Base-by-base conservation (phyloP, 30 jellyfish, hydroid and myxozoan species). In the Pelagia noctiluca region DNA sequence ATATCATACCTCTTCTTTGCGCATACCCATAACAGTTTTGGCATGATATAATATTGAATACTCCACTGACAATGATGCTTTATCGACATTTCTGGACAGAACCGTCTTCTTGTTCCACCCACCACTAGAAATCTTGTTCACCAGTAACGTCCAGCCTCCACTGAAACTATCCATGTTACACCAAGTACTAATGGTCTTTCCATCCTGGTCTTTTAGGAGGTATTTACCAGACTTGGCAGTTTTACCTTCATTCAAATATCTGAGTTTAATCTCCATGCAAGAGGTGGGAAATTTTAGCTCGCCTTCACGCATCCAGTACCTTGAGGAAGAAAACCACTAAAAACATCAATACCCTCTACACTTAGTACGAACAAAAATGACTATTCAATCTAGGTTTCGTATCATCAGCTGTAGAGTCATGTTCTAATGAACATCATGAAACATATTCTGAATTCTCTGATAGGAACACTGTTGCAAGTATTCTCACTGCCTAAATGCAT, bases 241-340 rank as follows among this genome's bases (percentile, higher is more conserved):
- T 24, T 35, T 42, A 1, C 75, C 80, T 22, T 50, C 36, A 4
- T 24, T 30, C n/a, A 79, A 26, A 33, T 26, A 47, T 16, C 96
- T 69, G 18, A 69, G 63, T 0, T 60, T 30, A 0, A 88, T 52
- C 28, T 88, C 93, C 68, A 50, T 24, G 74, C 96, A 88, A 5
- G 96, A 88, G 10, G 1, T 13, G 4, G 96, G 96, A 31, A 36
- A 13, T 10, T n/a, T 30, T 65, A 29, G 25, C 5, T 71, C 69
- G 42, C 96, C 92, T 62, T 88, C 96, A 13, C 96, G 73, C 53
- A 88, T 10, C 96, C 96, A 88, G 61, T 88, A 88, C 96, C 96
- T 88, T 29, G 1, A 23, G 28, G 13, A 16, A 1, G 35, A n/a
- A 42, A 42, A 42, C 57, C n/a, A n/a, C n/a, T n/a, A n/a, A n/a